These are phyloP conservation scores for Trichopria drosophilae DNA, from an alignment of 2,888 invertebrate species.

Conservation along the genomic window DNA sequence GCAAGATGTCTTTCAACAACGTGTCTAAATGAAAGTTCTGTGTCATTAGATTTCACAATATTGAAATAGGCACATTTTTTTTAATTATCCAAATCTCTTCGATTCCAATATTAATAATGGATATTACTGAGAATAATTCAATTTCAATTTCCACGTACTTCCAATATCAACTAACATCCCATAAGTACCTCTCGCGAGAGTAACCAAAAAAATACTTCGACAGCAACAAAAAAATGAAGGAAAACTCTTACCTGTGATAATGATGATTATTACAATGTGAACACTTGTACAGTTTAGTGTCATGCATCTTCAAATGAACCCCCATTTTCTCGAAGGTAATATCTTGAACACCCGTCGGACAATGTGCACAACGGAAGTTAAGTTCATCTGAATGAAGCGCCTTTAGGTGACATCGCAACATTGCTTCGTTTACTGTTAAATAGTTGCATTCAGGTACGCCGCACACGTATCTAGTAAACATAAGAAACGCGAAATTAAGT, in stretches of 20 bases:
- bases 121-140: too few relatives aligned
- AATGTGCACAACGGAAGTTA: slow-evolving; percentile 73
- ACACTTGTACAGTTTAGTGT: slow-evolving; percentile 73
- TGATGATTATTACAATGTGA: slow-evolving; percentile 70
- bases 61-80: too few relatives aligned
- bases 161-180: too few relatives aligned
- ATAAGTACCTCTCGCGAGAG: too few relatives aligned
- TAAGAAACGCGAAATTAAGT: not conserved
- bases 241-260: slow-evolving; percentile 59
- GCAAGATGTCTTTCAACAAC: slow-evolving; percentile 69
- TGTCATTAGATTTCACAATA: not conserved
- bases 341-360: slow-evolving; percentile 63
- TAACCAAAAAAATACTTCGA: too few relatives aligned
- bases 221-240: not conserved
- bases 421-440: slow-evolving; percentile 71
- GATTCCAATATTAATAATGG: not conserved
- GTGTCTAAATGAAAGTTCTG: slow-evolving; percentile 39
- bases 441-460: slow-evolving; percentile 72
- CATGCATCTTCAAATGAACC: slow-evolving; percentile 77
- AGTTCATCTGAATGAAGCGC: slow-evolving; percentile 69
- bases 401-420: slow-evolving; percentile 73
- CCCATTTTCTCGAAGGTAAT: slow-evolving; percentile 67
- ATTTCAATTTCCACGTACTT: too few relatives aligned
- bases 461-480: slow-evolving; percentile 67
- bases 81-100: slow-evolving; percentile 2